These are phyloP conservation scores for Metalampra italica DNA, from an alignment of 2,888 invertebrate genomes.

Conservation along the genomic window DNA sequence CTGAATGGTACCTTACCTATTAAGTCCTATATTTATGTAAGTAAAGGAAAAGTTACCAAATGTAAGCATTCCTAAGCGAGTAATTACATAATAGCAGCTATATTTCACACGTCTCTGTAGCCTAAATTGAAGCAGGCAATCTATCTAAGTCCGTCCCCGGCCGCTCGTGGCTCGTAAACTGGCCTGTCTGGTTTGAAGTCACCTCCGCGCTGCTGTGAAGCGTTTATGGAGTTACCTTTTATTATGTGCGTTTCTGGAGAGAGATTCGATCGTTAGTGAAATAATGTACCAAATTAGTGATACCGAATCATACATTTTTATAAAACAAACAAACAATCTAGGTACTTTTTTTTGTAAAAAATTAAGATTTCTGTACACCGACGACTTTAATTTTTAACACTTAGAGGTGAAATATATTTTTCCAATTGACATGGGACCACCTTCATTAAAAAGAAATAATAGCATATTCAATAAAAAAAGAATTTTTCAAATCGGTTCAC, in stretches of 20 bases:
- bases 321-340: too few species aligned
- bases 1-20: too few species aligned
- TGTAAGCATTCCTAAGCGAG: background rate
- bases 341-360: too few species aligned
- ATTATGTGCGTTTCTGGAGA: conserved; percentile 25
- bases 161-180: conserved; percentile 43
- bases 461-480: too few species aligned
- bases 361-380: too few species aligned
- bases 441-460: too few species aligned
- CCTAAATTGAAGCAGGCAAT: conserved; percentile 41
- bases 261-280: conserved; percentile 8
- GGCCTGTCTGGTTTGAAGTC: conserved; percentile 35
- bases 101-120: conserved; percentile 35
- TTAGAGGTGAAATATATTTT: too few species aligned
- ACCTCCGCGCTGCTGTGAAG: conserved; percentile 32
- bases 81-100: conserved; percentile 14
- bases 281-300: background rate
- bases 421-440: too few species aligned
- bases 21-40: background rate
- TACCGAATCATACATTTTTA: too few species aligned
- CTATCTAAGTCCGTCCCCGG: conserved; percentile 46
- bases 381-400: too few species aligned
- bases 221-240: conserved; percentile 27
- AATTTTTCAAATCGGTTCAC: too few species aligned
- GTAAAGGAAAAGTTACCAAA: background rate